These are phyloP conservation scores for Tachuris rubrigastra DNA, from an alignment of 2,113 vertebrate species.

Conservation along the genomic window DNA sequence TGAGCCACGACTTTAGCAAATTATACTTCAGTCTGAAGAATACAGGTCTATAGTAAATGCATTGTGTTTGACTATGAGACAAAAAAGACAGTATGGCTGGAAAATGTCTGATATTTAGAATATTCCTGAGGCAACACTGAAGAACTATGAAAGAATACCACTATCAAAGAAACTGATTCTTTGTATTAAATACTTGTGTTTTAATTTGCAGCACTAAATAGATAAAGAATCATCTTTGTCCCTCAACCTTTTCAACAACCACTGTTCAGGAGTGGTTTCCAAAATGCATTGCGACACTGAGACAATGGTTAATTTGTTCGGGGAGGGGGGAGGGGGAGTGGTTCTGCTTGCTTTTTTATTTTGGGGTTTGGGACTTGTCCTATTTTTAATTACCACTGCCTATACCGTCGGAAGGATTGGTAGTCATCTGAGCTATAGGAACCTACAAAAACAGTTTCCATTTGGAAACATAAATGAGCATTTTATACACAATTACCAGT, in stretches of 20 bases:
- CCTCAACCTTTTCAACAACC: background rate
- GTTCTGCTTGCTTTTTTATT: background rate
- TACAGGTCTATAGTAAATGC: background rate
- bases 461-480: background rate
- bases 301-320: background rate
- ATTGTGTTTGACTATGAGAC: background rate
- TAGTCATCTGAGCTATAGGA: background rate
- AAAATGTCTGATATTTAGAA: background rate
- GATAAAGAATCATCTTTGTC: background rate
- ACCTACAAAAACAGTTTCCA: background rate
- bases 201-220: background rate
- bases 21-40: background rate
- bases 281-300: background rate
- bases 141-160: background rate
- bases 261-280: background rate
- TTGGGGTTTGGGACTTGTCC: background rate
- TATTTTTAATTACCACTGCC: background rate
- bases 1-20: background rate
- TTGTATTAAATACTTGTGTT: background rate
- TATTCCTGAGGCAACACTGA: background rate
- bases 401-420: background rate
- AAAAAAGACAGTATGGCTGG: background rate
- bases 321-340: accelerated
- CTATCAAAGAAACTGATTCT: background rate
- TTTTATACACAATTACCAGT: background rate